Evolutionary conservation across 1,140 invertebrate species (phyloP).

Genomic region (Chlorops oryzae): DNA sequence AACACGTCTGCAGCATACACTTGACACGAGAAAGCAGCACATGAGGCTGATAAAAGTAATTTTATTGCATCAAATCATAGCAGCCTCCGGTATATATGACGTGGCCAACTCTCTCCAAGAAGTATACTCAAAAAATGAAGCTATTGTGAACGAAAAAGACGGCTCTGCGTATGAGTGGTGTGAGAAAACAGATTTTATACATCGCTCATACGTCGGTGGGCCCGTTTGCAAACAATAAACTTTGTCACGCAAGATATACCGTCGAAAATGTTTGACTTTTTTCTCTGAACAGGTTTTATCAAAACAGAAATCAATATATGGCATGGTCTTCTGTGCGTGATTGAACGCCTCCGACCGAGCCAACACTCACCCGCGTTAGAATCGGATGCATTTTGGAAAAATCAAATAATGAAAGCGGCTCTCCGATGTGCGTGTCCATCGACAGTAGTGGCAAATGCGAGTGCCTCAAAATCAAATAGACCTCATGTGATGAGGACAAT

Average conservation of each 20-base stretch:
- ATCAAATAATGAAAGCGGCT: conserved; percentile 22
- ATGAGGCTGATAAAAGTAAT: conserved; percentile 31
- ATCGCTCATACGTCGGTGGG: too few relatives aligned
- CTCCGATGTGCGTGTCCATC: conserved; percentile 36
- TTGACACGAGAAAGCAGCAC: conserved; percentile 36
- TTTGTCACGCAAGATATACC: too few relatives aligned
- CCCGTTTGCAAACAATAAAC: too few relatives aligned
- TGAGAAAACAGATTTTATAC: too few relatives aligned
- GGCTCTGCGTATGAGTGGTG: too few relatives aligned
- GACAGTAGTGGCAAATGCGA: conserved; percentile 32
- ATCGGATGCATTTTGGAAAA: conserved; percentile 34
- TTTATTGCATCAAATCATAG: conserved; percentile 14
- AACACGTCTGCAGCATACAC: conserved; percentile 29
- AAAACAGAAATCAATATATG: conserved; percentile 33
- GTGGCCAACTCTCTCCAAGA: too few relatives aligned
- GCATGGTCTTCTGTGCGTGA: conserved; percentile 24
- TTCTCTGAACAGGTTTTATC: conserved; percentile 5
- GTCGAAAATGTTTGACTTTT: too few relatives aligned
- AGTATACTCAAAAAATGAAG: too few relatives aligned
- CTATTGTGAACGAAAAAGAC: too few relatives aligned
- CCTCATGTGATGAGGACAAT: conserved; percentile 45
- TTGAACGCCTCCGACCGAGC: conserved; percentile 7
- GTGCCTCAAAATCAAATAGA: conserved; percentile 39
- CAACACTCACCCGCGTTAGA: conserved; percentile 8
- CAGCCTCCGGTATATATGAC: conserved; percentile 6